A percentile compares a stretch with the other conserved stretches of the same genome.
These are phyloP conservation scores for Coelopa frigida DNA, from an alignment of 1,140 invertebrate genomes.

Conservation along the genomic window DNA sequence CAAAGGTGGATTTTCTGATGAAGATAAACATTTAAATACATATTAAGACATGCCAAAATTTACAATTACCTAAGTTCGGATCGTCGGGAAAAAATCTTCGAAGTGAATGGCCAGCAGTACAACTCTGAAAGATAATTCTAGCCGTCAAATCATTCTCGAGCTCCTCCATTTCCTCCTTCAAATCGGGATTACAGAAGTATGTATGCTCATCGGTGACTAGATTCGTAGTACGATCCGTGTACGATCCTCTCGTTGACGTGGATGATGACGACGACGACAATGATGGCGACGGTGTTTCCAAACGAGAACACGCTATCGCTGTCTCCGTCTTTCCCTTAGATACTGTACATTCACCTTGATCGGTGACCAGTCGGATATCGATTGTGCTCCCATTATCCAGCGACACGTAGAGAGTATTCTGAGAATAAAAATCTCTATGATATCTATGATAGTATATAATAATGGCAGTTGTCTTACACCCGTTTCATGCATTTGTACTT, in stretches of 20 bases:
- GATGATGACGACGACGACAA: conserved; percentile 26
- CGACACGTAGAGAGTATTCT: conserved; percentile 21
- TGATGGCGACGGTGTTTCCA: conserved; percentile 32
- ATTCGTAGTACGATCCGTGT: too few relatives aligned
- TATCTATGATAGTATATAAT: neutral
- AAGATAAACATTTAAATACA: neutral
- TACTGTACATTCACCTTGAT: conserved; percentile 30
- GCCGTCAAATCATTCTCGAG: conserved; percentile 36
- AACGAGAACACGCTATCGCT: conserved; percentile 18
- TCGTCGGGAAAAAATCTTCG: conserved; percentile 39
- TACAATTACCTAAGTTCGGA: conserved; percentile 31
- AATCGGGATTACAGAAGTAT: conserved; percentile 36
- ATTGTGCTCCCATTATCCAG: conserved; percentile 40
- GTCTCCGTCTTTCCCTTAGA: conserved; percentile 9
- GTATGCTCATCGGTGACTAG: conserved; percentile 38
- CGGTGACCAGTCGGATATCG: conserved; percentile 37
- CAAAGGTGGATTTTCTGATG: conserved; percentile 38
- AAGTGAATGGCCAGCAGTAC: conserved; percentile 30
- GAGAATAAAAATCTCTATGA: too few relatives aligned
- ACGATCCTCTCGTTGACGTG: conserved; percentile 6
- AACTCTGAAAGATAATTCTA: conserved; percentile 38
- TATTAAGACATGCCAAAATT: neutral
- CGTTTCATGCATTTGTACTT: conserved; percentile 30
- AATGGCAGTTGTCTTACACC: conserved; percentile 11
- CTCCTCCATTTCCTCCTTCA: conserved; percentile 35